phyloP scores from a whole-genome alignment of 2,888 invertebrate genomes.

The Lasius fuliginosus region DNA sequence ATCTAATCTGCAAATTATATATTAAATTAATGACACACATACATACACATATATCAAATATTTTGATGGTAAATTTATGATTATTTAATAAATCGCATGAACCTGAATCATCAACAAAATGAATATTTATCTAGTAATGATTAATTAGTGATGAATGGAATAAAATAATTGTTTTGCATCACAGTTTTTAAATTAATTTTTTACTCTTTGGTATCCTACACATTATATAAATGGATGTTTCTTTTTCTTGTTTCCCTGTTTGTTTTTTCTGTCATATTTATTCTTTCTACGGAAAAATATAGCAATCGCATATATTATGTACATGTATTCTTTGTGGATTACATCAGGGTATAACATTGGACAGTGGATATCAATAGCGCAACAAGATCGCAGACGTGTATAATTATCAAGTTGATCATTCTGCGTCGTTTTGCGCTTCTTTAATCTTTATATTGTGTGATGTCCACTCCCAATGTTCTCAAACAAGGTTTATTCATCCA shows the following conservation, averaged over 20 bases:
- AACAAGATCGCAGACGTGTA: neutral
- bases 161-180: neutral
- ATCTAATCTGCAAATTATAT: conserved; percentile 4
- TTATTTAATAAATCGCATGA: neutral
- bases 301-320: neutral
- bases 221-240: neutral
- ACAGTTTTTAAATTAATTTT: neutral
- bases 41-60: neutral
- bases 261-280: neutral
- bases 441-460: neutral
- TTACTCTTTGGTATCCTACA: neutral
- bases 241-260: neutral
- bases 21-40: neutral
- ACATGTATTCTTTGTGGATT: neutral
- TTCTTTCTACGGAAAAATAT: neutral
- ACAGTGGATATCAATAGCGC: neutral
- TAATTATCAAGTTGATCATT: conserved; percentile 2
- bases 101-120: neutral
- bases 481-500: neutral
- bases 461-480: neutral
- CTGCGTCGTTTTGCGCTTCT: neutral
- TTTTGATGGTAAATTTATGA: neutral
- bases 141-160: neutral
- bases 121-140: neutral
- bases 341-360: neutral